A percentile compares a stretch with the other conserved stretches of the same genome.
Evolutionary conservation across 2,888 invertebrate species (phyloP).

Genomic region (Antheraea yamamai): DNA sequence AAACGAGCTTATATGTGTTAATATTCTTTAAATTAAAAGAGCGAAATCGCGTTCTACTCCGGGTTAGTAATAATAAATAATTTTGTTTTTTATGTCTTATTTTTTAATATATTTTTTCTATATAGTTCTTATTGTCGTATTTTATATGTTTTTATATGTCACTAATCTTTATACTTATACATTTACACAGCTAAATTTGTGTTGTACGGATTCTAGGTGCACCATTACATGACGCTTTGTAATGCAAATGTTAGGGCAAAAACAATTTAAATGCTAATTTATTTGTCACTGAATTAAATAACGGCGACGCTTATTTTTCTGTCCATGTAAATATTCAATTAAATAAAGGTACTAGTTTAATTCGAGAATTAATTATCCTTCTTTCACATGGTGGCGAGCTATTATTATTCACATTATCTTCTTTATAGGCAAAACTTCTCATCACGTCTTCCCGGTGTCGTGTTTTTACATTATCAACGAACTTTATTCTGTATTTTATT

Average conservation of each 20-base stretch:
- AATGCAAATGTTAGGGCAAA: conserved; percentile 68
- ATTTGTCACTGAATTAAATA: conserved; percentile 43
- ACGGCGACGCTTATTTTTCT: conserved; percentile 25
- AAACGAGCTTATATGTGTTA: too few relatives aligned
- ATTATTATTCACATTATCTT: background rate
- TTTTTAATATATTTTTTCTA: too few relatives aligned
- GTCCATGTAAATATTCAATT: conserved; percentile 30
- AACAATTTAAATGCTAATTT: conserved; percentile 78
- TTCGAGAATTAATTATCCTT: background rate
- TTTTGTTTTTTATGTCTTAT: too few relatives aligned
- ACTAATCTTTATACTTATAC: background rate
- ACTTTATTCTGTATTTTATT: background rate
- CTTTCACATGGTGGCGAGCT: background rate
- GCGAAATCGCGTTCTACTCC: too few relatives aligned
- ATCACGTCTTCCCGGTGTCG: background rate
- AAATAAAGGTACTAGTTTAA: conserved; percentile 12
- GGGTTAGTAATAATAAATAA: too few relatives aligned
- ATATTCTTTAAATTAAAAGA: too few relatives aligned
- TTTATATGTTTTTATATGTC: too few relatives aligned
- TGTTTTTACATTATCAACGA: background rate
- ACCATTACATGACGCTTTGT: conserved; percentile 53
- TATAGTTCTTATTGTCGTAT: too few relatives aligned
- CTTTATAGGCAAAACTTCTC: background rate
- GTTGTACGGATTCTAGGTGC: conserved; percentile 14
- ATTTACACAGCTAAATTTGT: background rate